phyloP scores from a whole-genome alignment of 2,888 invertebrate genomes.

The Plagodis pulveraria region DNA sequence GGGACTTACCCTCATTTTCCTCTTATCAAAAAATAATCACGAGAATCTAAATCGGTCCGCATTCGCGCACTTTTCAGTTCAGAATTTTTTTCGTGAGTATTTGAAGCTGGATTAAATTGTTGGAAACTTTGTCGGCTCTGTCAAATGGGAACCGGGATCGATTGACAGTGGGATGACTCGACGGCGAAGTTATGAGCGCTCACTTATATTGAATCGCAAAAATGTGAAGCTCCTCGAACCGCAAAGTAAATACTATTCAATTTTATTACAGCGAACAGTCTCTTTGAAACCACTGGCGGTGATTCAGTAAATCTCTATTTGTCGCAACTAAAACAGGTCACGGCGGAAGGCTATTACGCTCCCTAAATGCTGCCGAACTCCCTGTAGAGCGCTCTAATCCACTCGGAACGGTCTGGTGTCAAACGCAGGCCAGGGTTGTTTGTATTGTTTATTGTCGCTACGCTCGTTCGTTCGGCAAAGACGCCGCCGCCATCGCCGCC shows the following conservation, averaged over 20 bases:
- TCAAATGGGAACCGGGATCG: slow-evolving; percentile 58
- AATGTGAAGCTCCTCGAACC: slow-evolving; percentile 54
- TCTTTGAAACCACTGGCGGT: slow-evolving; percentile 68
- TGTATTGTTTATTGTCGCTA: slow-evolving; percentile 84
- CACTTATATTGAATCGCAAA: slow-evolving; percentile 49
- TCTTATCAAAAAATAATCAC: slow-evolving; percentile 31
- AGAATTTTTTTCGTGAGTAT: slow-evolving; percentile 63
- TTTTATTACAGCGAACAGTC: slow-evolving; percentile 74
- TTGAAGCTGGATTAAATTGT: slow-evolving; percentile 73
- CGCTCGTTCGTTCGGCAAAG: slow-evolving; percentile 77
- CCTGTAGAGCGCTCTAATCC: slow-evolving; percentile 82
- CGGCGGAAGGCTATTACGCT: slow-evolving; percentile 82
- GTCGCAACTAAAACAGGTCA: slow-evolving; percentile 84
- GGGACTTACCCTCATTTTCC: slow-evolving; percentile 17
- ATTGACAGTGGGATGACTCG: slow-evolving; percentile 57
- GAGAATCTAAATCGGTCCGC: slow-evolving; percentile 24
- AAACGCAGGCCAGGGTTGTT: slow-evolving; percentile 83
- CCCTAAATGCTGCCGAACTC: slow-evolving; percentile 83
- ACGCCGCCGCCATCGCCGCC: slow-evolving; percentile 63
- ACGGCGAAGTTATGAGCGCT: slow-evolving; percentile 50
- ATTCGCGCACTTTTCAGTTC: slow-evolving; percentile 45
- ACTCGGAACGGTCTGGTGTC: slow-evolving; percentile 83
- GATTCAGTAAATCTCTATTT: slow-evolving; percentile 84
- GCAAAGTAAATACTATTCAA: slow-evolving; percentile 75
- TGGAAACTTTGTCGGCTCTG: slow-evolving; percentile 68